These are phyloP conservation scores for Cyrtonyx montezumae DNA, from an alignment of 2,113 vertebrate genomes.

Conservation along the genomic window DNA sequence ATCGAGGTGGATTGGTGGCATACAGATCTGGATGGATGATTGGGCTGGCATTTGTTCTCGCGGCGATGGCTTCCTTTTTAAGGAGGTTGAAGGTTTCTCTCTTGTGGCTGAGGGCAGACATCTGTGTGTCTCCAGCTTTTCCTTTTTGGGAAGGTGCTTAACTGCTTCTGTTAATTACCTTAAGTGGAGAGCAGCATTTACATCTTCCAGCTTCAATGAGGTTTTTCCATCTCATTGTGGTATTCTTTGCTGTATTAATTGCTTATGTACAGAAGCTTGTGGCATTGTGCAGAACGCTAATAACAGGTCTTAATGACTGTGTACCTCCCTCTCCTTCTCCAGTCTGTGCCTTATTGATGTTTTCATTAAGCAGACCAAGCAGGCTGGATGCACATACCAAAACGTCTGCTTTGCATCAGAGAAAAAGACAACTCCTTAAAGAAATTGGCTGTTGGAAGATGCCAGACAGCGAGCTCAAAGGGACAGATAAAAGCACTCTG, in stretches of 20 bases:
- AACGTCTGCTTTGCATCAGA: background rate
- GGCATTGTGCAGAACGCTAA: slow-evolving; percentile 45
- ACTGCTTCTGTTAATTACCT: background rate
- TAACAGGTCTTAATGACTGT: slow-evolving; percentile 30
- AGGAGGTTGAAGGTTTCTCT: background rate
- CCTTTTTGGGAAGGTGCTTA: background rate
- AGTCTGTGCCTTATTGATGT: slow-evolving; percentile 7
- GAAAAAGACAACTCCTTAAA: slow-evolving; percentile 1
- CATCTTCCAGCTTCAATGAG: background rate
- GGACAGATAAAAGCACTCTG: background rate
- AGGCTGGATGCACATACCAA: slow-evolving; percentile 10
- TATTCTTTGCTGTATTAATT: slow-evolving; percentile 45
- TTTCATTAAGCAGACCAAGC: slow-evolving; percentile 46
- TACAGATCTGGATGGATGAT: background rate
- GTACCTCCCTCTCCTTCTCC: slow-evolving; percentile 10
- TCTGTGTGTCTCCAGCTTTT: background rate
- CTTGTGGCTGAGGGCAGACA: background rate
- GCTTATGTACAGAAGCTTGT: slow-evolving; percentile 13
- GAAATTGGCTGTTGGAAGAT: background rate
- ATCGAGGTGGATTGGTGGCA: background rate
- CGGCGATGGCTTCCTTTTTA: background rate
- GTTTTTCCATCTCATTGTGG: background rate
- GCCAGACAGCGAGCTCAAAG: background rate
- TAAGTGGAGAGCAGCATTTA: slow-evolving; percentile 22
- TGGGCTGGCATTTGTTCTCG: background rate